Evolutionary conservation across 2,888 invertebrate species (phyloP).

Genomic region (Mesoligia furuncula): DNA sequence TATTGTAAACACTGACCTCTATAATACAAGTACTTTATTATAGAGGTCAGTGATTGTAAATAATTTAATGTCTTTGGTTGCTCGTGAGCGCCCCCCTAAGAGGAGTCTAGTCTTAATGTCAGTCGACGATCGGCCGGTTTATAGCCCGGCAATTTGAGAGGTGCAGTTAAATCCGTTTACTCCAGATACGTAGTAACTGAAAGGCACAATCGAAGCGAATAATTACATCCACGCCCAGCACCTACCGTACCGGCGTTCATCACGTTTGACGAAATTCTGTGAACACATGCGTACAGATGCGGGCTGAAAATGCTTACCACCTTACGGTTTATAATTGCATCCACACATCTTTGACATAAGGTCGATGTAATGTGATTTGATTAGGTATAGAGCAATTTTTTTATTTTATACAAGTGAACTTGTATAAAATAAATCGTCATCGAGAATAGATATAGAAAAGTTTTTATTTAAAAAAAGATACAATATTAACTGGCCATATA

Average conservation of each 20-base stretch:
- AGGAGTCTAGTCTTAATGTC: neutral
- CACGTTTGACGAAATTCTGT: conserved; percentile 4
- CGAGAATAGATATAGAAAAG: neutral
- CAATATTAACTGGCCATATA: neutral
- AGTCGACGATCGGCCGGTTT: neutral
- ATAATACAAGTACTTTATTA: no score
- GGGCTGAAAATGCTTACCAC: neutral
- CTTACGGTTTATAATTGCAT: neutral
- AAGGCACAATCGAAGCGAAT: conserved; percentile 4
- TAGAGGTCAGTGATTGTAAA: no score
- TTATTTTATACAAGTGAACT: neutral
- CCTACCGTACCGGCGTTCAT: neutral
- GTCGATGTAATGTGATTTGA: neutral
- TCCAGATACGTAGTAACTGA: neutral
- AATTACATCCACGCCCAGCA: conserved; percentile 3
- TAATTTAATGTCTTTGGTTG: no score
- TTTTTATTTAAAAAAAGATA: neutral
- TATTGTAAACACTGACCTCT: no score
- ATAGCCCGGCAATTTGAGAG: neutral
- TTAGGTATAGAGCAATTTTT: neutral
- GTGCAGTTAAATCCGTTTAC: conserved; percentile 2
- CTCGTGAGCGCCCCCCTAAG: no score
- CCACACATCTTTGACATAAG: neutral
- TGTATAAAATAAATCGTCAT: no score
- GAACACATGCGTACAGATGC: neutral